Conservation (phyloP, 1,140 invertebrate species). For the Drosophila ananassae region DNA sequence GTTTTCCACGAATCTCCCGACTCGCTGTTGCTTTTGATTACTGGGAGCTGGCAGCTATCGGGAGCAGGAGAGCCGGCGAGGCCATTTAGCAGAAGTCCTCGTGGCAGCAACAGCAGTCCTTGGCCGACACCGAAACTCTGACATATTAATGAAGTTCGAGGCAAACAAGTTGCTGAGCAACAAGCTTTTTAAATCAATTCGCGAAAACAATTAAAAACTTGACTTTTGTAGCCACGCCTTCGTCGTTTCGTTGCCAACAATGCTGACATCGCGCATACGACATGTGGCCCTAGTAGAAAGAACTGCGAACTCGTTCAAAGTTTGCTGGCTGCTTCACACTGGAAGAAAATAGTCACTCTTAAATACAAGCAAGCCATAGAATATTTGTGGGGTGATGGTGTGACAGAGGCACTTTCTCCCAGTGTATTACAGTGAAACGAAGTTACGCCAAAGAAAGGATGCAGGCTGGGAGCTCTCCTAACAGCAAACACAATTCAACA, state of each 20-base stretch:
- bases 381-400: not conserved
- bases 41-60: constrained; percentile 4
- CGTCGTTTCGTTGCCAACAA: not conserved
- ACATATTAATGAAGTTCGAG: constrained; percentile 70
- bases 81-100: constrained; percentile 55
- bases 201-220: constrained; percentile 76
- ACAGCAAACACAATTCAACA: constrained; percentile 46
- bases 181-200: constrained; percentile 75
- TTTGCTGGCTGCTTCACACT: constrained; percentile 24
- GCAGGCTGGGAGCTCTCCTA: constrained; percentile 13
- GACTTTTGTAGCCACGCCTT: constrained; percentile 41
- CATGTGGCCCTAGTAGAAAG: constrained; percentile 35
- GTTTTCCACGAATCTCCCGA: constrained; percentile 16
- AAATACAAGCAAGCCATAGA: not conserved
- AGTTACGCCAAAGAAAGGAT: not conserved
- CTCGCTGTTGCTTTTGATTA: constrained; percentile 49
- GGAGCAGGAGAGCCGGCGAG: not conserved
- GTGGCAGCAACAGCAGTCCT: not conserved
- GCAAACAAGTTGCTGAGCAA: constrained; percentile 49
- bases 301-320: constrained; percentile 27
- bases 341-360: not conserved
- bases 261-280: constrained; percentile 59
- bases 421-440: constrained; percentile 17
- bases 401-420: not conserved
- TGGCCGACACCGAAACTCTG: constrained; percentile 35